Percentiles rank a stretch among this genome's conserved stretches.
Evolutionary conservation across 2,888 invertebrate species (phyloP).

Genomic region (Mimachlamys varia): DNA sequence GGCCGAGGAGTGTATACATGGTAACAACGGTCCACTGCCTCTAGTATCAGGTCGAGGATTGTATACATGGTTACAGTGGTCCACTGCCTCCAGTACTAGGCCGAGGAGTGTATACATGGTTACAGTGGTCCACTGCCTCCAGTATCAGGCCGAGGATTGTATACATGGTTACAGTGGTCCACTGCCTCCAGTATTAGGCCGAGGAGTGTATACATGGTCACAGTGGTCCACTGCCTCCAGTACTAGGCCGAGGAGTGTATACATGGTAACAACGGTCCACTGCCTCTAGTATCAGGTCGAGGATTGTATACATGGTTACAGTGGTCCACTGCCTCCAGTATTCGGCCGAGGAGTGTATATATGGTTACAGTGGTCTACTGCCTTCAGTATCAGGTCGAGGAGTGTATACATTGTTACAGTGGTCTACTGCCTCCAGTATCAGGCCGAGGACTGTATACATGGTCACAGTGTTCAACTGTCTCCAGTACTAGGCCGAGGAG

Average conservation of each 20-base stretch:
- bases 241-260: neutral
- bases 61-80: neutral
- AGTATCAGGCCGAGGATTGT: neutral
- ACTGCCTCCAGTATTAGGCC: neutral
- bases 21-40: neutral
- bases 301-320: neutral
- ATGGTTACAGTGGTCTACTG: neutral
- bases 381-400: neutral
- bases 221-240: neutral
- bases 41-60: neutral
- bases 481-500: neutral
- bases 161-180: neutral
- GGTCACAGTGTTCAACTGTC: neutral
- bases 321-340: neutral
- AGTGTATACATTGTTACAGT: neutral
- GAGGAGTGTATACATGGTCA: neutral
- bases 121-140: neutral
- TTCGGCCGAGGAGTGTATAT: neutral
- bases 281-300: neutral
- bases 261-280: neutral
- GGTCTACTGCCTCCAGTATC: neutral
- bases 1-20: too few relatives aligned
- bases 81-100: neutral
- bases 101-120: neutral
- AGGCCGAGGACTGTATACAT: too few relatives aligned